Conservation (phyloP, 2,113 vertebrate genomes). For the Tychaedon coryphoeus region DNA sequence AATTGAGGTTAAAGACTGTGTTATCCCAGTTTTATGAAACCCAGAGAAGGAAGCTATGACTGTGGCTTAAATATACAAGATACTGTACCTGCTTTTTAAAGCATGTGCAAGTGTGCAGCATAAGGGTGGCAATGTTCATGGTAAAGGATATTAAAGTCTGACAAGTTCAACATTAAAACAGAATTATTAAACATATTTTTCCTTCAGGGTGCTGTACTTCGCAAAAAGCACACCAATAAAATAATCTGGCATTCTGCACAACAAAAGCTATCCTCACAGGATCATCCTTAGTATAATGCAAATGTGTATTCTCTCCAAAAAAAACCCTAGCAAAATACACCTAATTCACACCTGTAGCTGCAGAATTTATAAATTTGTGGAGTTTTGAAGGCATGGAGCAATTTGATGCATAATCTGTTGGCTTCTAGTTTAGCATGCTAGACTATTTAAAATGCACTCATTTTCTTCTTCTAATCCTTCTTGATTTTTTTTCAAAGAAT, state of each 20-base stretch:
- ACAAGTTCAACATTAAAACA: neutral
- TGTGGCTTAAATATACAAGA: neutral
- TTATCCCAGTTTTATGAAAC: neutral
- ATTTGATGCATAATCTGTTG: neutral
- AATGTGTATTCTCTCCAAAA: neutral
- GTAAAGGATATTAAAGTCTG: neutral
- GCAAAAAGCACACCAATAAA: neutral
- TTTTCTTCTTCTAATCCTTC: neutral
- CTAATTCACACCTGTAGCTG: neutral
- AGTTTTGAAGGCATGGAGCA: neutral
- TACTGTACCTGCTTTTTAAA: neutral
- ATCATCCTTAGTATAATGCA: neutral
- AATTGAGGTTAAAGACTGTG: neutral
- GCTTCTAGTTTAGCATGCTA: neutral
- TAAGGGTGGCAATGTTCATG: rapidly evolving
- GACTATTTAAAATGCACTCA: neutral
- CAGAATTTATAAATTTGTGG: neutral
- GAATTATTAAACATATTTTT: neutral
- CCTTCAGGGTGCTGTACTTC: neutral
- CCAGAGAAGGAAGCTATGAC: neutral
- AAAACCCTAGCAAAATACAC: neutral
- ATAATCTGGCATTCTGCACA: neutral
- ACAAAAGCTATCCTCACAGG: neutral
- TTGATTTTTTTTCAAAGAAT: neutral
- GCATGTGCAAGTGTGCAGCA: neutral